A percentile compares a stretch with the other conserved stretches of the same genome.
Evolutionary conservation across 53 echinoderm and acorn worm species (phyloP).

Genomic region (Crossaster papposus): DNA sequence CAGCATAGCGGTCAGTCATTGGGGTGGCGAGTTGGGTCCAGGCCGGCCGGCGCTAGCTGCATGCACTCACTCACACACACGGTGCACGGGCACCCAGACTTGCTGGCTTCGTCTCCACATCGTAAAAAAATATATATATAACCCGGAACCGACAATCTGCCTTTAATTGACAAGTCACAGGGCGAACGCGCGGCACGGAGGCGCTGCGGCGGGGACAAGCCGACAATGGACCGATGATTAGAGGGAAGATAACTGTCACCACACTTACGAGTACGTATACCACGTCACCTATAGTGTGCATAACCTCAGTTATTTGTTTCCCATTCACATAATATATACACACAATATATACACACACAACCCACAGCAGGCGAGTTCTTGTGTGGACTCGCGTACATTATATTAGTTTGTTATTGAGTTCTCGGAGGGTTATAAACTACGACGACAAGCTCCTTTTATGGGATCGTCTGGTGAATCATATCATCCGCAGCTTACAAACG

Average conservation of each 20-base stretch:
- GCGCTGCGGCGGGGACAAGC: conserved; percentile 26
- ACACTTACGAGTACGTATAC: conserved; percentile 38
- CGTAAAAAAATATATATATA: conserved; percentile 22
- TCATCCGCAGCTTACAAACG: neutral
- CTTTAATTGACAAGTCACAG: conserved; percentile 38
- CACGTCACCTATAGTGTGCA: neutral
- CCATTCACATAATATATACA: neutral
- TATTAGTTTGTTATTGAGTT: neutral
- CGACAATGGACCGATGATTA: conserved; percentile 54
- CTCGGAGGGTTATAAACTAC: neutral
- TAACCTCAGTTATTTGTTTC: neutral
- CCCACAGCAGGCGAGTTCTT: neutral
- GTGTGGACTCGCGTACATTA: neutral
- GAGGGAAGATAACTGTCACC: conserved; percentile 55
- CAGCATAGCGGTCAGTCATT: neutral
- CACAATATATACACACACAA: neutral
- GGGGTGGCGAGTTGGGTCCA: conserved; percentile 1
- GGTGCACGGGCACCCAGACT: conserved; percentile 23
- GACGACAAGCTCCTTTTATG: neutral
- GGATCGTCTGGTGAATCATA: neutral
- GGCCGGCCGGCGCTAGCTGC: neutral
- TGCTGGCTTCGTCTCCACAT: conserved; percentile 31
- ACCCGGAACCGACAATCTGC: neutral
- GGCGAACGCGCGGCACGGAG: conserved; percentile 36
- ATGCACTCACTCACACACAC: no score